Base-by-base conservation (phyloP, 2,797 vertebrate genomes). In the Anisognathus igniventris region DNA sequence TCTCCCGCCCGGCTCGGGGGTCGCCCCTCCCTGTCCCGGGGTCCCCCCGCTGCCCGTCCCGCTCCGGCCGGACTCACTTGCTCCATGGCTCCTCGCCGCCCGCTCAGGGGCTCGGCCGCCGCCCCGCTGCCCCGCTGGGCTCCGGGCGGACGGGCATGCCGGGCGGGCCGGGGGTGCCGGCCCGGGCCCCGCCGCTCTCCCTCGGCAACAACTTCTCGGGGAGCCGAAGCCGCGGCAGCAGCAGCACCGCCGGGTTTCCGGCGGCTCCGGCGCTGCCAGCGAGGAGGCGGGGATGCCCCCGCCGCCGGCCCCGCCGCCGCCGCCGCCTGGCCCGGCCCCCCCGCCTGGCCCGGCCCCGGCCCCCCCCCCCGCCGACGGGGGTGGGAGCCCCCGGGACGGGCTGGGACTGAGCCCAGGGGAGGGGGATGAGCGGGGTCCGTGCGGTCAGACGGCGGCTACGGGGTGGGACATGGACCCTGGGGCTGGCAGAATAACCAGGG, bases 91-190 rank as follows among this genome's bases (percentile, higher is more conserved):
- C 12, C 67, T 75, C 75, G 39, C 57, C 53, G 66, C 78, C 70
- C 51, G 45, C 44, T 92, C 89, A 93, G 70, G 86, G 94, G 86
- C 92, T 92, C 77, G 62, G 72, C 86, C 67, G 14, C 67, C 86
- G 40, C 78, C 82, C 86, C 92, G 45, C 86, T 76, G 64, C 73
- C 17, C 64, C 60, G 64, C 68, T 88, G 13, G 37, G 95, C 95
- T 84, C 95, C 96, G 92, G 93, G 77, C 92, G 73, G 91, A 87
- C 70, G 85, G 70, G 47, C 93, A 96, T 97, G 87, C 70, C 83
- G 72, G 13, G 93, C 45, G 66, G 13, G 83, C 92, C 92, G 94
- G 18, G 37, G 48, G 31, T 12, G 56, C 65, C 45, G 61, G 39
- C 70, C 57, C 45, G 56, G 45, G 58, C 80, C 85, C 85, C 79